Conservation (phyloP, 2,113 vertebrate species). For the Ploceus nigricollis region DNA sequence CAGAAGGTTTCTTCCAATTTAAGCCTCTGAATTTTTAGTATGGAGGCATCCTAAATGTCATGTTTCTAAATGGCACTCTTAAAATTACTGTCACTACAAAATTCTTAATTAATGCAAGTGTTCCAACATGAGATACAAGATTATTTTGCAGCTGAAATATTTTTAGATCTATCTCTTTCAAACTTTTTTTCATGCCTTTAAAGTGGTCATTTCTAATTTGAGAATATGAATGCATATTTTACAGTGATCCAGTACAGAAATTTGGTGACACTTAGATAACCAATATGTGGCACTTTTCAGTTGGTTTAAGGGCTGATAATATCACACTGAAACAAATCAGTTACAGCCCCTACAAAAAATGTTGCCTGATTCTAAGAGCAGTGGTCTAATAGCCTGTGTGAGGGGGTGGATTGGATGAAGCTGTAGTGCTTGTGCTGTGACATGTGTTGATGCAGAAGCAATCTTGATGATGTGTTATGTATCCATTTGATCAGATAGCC, state of each 20-base stretch:
- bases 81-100: constrained; percentile 52
- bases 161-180: constrained; percentile 24
- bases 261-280: neutral
- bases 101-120: constrained; percentile 42
- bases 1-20: neutral
- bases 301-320: neutral
- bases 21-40: constrained; percentile 1
- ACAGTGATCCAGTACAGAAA: neutral
- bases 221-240: neutral
- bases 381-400: neutral
- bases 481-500: neutral
- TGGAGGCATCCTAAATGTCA: constrained; percentile 30
- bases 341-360: neutral
- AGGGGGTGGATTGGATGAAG: neutral
- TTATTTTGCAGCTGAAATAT: constrained; percentile 43
- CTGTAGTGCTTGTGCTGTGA: neutral
- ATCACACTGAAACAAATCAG: neutral
- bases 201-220: constrained; percentile 39
- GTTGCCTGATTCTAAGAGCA: neutral
- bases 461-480: neutral
- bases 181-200: neutral
- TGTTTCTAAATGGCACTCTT: constrained; percentile 20
- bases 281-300: neutral
- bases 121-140: neutral
- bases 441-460: neutral